Evolutionary conservation across 2,113 vertebrate species (phyloP).

Genomic region (Anhinga anhinga): DNA sequence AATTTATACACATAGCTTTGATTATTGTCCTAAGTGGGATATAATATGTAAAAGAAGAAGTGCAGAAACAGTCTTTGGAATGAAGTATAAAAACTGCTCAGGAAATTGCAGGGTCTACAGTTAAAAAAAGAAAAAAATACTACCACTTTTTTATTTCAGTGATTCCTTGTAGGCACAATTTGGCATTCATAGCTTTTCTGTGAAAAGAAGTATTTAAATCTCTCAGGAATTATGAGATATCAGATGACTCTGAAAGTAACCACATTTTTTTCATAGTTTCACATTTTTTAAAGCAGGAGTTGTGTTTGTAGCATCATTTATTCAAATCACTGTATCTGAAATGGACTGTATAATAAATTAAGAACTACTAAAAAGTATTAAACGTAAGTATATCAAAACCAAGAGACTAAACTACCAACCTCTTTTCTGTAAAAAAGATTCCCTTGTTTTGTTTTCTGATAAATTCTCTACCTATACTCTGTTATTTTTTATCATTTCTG

Average conservation of each 20-base stretch:
- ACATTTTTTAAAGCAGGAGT: neutral
- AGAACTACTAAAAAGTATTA: neutral
- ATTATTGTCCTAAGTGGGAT: neutral
- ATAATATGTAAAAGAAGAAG: neutral
- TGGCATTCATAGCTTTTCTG: neutral
- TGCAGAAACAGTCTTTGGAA: neutral
- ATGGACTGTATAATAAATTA: neutral
- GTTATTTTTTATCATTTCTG: neutral
- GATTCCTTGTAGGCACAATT: neutral
- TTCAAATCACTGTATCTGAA: neutral
- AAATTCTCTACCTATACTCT: neutral
- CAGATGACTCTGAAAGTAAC: neutral
- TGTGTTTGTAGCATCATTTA: neutral
- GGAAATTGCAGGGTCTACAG: neutral
- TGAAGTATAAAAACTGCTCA: neutral
- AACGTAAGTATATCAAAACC: neutral
- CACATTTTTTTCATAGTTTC: neutral
- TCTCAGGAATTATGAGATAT: slow-evolving; percentile 19
- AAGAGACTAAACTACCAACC: neutral
- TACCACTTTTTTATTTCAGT: neutral
- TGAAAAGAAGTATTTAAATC: slow-evolving; percentile 11
- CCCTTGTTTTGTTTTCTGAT: neutral
- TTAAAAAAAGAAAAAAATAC: neutral
- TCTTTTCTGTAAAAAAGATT: neutral
- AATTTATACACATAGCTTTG: neutral